Base-by-base conservation (phyloP, 2,113 vertebrate genomes). In the Neopipo cinnamomea region DNA sequence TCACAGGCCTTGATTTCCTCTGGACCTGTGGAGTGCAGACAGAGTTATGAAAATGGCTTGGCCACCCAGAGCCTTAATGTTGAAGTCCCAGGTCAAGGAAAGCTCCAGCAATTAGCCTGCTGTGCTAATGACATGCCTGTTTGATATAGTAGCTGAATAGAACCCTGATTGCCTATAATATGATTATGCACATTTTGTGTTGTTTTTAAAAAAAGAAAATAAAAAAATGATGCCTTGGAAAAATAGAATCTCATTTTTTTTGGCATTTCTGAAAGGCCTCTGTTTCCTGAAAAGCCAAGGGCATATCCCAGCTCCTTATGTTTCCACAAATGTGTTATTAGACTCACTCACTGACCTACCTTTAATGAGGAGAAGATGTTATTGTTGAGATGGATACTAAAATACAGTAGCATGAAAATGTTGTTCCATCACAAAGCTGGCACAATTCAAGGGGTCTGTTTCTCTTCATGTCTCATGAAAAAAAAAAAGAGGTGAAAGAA, bases 41-140 rank as follows among this genome's bases (percentile, higher is more conserved):
- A 33, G 63, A 96, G 95, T 94, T 89, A 94, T 74, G 93, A 80
- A 97, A 97, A 97, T 94, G 9, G 6, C 78, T 92, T 68, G 96
- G 82, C 97, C 97, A 97, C 97, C 97, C 97, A 97, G 85, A 94
- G 83, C 75, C 87, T 91, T 52, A 65, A 82, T 44, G 86, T 2
- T 61, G 89, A 89, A 95, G 91, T 63, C 84, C 41, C 76, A 92
- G 91, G 95, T 94, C 92, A 97, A 96, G 91, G 96, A 85, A 90
- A 97, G 80, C 95, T 92, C 88, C 87, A 59, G 96, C 93, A 96
- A 96, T 97, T 97, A 97, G 92, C 41, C 95, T 80, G 95, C 88
- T 59, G 87, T 15, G 15, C 80, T 96, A 97, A 97, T 87, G 95
- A 94, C 61, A 28, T 58, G 92, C 47, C 91, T 86, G 89, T 95